Evolutionary conservation across 2,888 invertebrate genomes (phyloP), one percentile per base, ranked within the genome.

Genomic region (Thymelicus acteon): DNA sequence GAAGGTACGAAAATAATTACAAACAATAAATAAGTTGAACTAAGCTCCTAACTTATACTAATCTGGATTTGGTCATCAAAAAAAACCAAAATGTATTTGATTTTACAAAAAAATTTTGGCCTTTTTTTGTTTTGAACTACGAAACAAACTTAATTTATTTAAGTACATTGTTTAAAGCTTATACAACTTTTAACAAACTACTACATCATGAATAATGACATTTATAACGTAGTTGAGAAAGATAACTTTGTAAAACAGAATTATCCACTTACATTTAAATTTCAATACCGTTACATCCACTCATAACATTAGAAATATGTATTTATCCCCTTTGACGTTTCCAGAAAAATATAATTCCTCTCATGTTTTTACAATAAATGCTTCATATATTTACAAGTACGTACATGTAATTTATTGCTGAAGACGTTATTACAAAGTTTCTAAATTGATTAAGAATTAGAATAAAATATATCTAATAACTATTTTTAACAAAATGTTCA

Each of bases 341-440:
- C 91, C 89, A 91, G 91, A 93, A 93, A 93, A 93, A 92, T 91
- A 92, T 92, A 91, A 82, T 85, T 84, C 83, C 87, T 92, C 89
- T 92, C 79, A 81, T 81, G 84, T 88, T 88, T 88, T 85, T 91
- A 92, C 89, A 92, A 86, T 88, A 87, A 85, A 85, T 83, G 84
- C 80, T 86, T 88, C 81, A 79, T 84, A 84, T 93, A 93, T 93
- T 89, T 93, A 93, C 92, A 93, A 79, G 86, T 91, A 90, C 85
- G 84, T 90, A 91, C 86, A 90, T 77, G 78, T 82, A 82, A 85
- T 90, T 92, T 92, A 93, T 93, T 93, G 92, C 92, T 93, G 92
- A 88, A 89, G 87, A 88, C 91, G 88, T 89, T 85, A 80, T 85
- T 80, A 81, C 88, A 85, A 31, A 31, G 82, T 86, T 88, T 79